Evolutionary conservation across 2,888 invertebrate genomes (phyloP).

Genomic region (Neoascia interrupta): DNA sequence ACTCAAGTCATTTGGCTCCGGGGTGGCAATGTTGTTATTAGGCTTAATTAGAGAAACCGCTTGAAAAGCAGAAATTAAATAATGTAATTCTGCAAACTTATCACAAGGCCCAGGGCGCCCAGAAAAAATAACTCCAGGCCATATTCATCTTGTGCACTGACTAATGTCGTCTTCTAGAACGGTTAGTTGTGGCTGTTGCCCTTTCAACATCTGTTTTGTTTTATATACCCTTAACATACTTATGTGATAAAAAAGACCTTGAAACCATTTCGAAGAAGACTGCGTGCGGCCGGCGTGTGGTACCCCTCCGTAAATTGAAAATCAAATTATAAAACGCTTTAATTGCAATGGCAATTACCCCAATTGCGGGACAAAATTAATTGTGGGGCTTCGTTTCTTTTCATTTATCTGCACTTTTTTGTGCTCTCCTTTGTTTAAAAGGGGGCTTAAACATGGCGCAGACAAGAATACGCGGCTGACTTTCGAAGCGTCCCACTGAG

Average conservation of each 20-base stretch:
- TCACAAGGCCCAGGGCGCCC: not conserved
- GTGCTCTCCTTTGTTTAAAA: not conserved
- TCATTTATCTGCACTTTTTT: not conserved
- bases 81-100: constrained; percentile 1
- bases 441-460: not conserved
- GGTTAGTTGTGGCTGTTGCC: too few relatives aligned
- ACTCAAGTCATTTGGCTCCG: constrained; percentile 7
- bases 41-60: constrained; percentile 30
- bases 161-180: too few relatives aligned
- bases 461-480: constrained; percentile 10
- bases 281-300: not conserved
- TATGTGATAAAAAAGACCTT: constrained; percentile 18
- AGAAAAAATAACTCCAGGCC: too few relatives aligned
- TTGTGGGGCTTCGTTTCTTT: constrained; percentile 23
- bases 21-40: constrained; percentile 18
- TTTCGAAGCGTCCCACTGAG: constrained; percentile 14
- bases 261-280: constrained; percentile 20
- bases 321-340: constrained; percentile 58
- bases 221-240: too few relatives aligned
- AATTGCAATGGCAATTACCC: constrained; percentile 49
- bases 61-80: constrained; percentile 3
- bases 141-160: too few relatives aligned
- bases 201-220: too few relatives aligned
- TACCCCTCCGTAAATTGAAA: constrained; percentile 16
- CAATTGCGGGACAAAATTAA: constrained; percentile 34